Percentiles rank a stretch among this genome's conserved stretches.
These are phyloP conservation scores for Drosophila multiciliata DNA, from an alignment of 2,888 invertebrate species.

Conservation along the genomic window DNA sequence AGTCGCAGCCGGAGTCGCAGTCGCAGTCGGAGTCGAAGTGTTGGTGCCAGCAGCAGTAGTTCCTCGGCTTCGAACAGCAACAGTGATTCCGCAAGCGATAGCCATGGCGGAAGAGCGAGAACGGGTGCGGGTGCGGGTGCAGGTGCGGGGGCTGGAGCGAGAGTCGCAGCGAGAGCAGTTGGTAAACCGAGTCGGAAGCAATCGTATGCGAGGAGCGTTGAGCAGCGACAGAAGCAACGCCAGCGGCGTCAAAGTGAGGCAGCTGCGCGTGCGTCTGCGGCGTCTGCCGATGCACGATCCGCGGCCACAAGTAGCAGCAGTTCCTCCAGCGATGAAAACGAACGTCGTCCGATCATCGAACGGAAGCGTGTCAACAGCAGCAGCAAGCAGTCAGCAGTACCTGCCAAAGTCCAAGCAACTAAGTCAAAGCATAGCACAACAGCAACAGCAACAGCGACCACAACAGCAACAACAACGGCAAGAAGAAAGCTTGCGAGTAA, in stretches of 20 bases:
- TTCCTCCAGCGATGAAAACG: conserved; percentile 55
- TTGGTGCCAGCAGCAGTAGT: conserved; percentile 38
- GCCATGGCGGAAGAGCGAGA: conserved; percentile 13
- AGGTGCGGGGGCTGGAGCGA: not conserved
- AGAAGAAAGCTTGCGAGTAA: conserved; percentile 46
- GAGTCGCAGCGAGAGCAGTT: conserved; percentile 2
- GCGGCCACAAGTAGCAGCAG: conserved; percentile 53
- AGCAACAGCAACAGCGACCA: conserved; percentile 25
- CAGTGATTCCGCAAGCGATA: conserved; percentile 36
- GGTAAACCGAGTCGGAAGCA: conserved; percentile 72
- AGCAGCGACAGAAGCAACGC: conserved; percentile 80
- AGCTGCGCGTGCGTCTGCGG: conserved; percentile 58
- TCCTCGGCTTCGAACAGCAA: conserved; percentile 36
- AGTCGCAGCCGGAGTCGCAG: conserved; percentile 56
- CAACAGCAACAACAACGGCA: conserved; percentile 27
- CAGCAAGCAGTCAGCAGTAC: conserved; percentile 64
- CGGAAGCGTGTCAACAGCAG: conserved; percentile 48
- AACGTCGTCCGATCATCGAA: conserved; percentile 14
- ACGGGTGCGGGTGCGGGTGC: not conserved
- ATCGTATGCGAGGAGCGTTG: conserved; percentile 76
- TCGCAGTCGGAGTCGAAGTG: conserved; percentile 2
- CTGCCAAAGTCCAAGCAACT: conserved; percentile 73
- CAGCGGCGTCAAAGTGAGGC: conserved; percentile 59
- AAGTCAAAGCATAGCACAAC: conserved; percentile 69
- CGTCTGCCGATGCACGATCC: conserved; percentile 56